These are phyloP conservation scores for Sinocyclocheilus grahami DNA, from an alignment of 2,113 vertebrate species.

Conservation along the genomic window DNA sequence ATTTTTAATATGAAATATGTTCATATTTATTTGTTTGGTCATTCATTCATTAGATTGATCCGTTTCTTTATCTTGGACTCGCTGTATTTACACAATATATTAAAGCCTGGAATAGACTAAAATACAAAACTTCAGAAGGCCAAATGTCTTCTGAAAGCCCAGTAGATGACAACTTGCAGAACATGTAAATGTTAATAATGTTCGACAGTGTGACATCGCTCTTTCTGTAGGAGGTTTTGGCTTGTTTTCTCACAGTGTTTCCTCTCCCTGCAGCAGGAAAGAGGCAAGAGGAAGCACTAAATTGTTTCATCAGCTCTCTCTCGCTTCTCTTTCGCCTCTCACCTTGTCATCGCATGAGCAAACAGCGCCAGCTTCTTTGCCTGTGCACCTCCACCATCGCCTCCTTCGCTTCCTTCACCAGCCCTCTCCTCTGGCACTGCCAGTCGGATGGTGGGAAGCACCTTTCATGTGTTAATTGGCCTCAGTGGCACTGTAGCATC, in stretches of 20 bases:
- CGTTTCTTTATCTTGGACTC: too few relatives aligned
- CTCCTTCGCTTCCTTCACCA: background rate
- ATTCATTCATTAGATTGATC: too few relatives aligned
- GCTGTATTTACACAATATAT: background rate
- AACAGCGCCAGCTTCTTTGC: background rate
- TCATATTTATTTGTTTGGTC: too few relatives aligned
- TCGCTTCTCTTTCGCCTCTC: slow-evolving; percentile 43
- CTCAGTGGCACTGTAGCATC: slow-evolving; percentile 43
- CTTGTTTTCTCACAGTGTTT: slow-evolving; percentile 6
- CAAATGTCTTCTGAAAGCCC: background rate
- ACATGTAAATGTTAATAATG: slow-evolving; percentile 2
- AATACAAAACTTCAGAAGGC: background rate
- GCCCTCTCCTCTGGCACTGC: background rate
- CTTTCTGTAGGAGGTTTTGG: background rate
- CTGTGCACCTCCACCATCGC: slow-evolving; percentile 1
- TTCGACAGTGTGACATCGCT: background rate
- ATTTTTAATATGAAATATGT: too few relatives aligned
- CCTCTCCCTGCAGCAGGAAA: background rate
- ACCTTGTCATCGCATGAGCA: slow-evolving; percentile 20
- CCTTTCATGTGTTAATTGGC: slow-evolving; percentile 62
- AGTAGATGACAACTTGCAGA: background rate
- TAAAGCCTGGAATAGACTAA: background rate
- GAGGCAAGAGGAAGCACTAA: slow-evolving; percentile 40
- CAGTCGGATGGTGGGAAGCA: slow-evolving; percentile 34
- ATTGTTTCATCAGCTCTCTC: slow-evolving; percentile 46